Conservation (phyloP, 2,888 invertebrate genomes). For the Trichogramma dendrolimi region DNA sequence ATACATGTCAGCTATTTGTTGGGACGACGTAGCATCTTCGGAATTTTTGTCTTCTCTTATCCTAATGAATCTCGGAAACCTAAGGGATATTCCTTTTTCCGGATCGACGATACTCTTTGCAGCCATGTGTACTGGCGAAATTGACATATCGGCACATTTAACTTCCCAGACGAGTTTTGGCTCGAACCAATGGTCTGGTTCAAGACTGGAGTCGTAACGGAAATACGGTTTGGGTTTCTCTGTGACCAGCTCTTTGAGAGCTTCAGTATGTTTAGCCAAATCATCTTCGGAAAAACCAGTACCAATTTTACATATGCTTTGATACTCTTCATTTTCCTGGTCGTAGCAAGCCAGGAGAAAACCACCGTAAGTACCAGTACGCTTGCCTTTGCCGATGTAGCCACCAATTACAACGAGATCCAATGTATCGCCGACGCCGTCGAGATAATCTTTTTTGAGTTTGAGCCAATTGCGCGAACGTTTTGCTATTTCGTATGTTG, state of each 20-base stretch:
- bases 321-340: conserved; percentile 83
- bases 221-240: conserved; percentile 75
- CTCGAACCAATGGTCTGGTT: conserved; percentile 87
- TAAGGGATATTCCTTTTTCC: conserved; percentile 87
- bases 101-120: conserved; percentile 80
- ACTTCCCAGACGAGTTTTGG: conserved; percentile 91
- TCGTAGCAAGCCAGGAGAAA: conserved; percentile 94
- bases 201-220: conserved; percentile 67
- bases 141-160: conserved; percentile 93
- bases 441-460: conserved; percentile 95
- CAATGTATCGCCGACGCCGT: conserved; percentile 92
- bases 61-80: conserved; percentile 91
- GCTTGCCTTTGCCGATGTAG: conserved; percentile 86
- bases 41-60: conserved; percentile 86
- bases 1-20: conserved; percentile 88
- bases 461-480: conserved; percentile 92
- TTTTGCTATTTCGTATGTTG: conserved; percentile 96
- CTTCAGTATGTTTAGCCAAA: conserved; percentile 70
- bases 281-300: conserved; percentile 93
- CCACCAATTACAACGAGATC: conserved; percentile 96
- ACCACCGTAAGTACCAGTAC: conserved; percentile 90
- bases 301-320: conserved; percentile 89
- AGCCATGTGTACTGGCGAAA: conserved; percentile 91
- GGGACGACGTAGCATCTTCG: conserved; percentile 87
- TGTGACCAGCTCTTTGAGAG: conserved; percentile 73